Evolutionary conservation across 2,888 invertebrate genomes (phyloP), one percentile per base, ranked within the genome.

Genomic region (Fragum sueziense): DNA sequence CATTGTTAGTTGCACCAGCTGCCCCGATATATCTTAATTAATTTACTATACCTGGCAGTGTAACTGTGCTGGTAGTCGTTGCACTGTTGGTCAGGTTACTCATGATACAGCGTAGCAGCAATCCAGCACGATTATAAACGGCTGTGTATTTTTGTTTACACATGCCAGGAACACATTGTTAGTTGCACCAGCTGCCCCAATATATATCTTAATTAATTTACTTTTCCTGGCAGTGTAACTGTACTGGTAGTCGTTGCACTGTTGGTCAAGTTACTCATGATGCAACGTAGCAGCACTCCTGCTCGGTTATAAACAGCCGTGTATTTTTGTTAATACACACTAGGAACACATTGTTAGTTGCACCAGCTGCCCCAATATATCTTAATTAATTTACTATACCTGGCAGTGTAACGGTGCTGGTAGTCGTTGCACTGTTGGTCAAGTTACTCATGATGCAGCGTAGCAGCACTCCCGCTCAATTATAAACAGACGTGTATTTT

Each of bases 111-210:
- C 85, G 80, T 20, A 84, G 70, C 1, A 88, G 82, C 0, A 79
- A 73, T 17, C 78, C 81, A 57, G 88, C 83, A 17, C 75, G 20
- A 54, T 76, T 72, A 75, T 85, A 89, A 29, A 88, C 72, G 6
- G 89, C 82, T 20, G 74, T 69, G 70, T 86, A 88, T 6, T 85
- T 86, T 7, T 59, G 83, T 68, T 70, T 73, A 82, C 88, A 91
- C 34, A 75, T 22, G n/a, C n/a, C n/a, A n/a, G n/a, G n/a, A n/a
- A n/a, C n/a, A n/a, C n/a, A n/a, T n/a, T n/a, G n/a, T n/a, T n/a
- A n/a, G n/a, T n/a, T n/a, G n/a, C n/a, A n/a, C n/a, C n/a, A n/a
- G n/a, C n/a, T n/a, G n/a, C n/a, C n/a, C n/a, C n/a, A n/a, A n/a
- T n/a, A n/a, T n/a, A n/a, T n/a, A n/a, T n/a, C n/a, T n/a, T n/a